Conservation (phyloP, 2,797 vertebrate species). For the Gouania willdenowi region DNA sequence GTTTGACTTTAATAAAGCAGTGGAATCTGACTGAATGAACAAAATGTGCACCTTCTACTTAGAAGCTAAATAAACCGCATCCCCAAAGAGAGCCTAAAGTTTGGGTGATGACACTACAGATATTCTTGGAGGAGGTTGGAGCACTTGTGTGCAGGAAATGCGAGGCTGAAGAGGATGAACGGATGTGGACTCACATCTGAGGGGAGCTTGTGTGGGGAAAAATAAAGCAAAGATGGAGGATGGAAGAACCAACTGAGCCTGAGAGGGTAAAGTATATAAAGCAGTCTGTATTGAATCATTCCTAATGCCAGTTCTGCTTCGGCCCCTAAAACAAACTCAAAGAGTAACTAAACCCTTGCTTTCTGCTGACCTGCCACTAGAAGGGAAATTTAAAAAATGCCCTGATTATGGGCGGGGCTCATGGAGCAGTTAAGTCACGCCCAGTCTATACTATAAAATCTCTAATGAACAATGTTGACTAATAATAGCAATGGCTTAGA, state of each 20-base stretch:
- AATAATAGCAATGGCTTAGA: no score
- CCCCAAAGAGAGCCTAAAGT: neutral
- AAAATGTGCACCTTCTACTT: neutral
- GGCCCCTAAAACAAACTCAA: no score
- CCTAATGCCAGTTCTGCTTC: constrained; percentile 1
- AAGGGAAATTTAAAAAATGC: no score
- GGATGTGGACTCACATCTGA: constrained; percentile 37
- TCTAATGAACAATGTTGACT: no score
- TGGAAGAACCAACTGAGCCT: neutral
- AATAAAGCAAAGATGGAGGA: constrained; percentile 19
- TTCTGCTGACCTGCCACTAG: no score
- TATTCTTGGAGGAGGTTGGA: neutral
- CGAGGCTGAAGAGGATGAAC: constrained; percentile 24
- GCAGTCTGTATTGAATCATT: constrained; percentile 9
- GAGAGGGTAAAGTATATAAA: neutral
- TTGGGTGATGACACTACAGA: constrained; percentile 16
- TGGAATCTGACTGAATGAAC: no score
- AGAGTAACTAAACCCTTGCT: no score
- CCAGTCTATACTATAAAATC: no score
- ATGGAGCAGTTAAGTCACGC: no score
- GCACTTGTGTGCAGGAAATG: constrained; percentile 22
- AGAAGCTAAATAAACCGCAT: neutral
- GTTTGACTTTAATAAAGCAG: neutral
- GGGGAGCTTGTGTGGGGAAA: constrained; percentile 13
- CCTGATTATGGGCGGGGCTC: no score